phyloP scores from a whole-genome alignment of 2,888 invertebrate genomes.

The Ctenicera cuprea region DNA sequence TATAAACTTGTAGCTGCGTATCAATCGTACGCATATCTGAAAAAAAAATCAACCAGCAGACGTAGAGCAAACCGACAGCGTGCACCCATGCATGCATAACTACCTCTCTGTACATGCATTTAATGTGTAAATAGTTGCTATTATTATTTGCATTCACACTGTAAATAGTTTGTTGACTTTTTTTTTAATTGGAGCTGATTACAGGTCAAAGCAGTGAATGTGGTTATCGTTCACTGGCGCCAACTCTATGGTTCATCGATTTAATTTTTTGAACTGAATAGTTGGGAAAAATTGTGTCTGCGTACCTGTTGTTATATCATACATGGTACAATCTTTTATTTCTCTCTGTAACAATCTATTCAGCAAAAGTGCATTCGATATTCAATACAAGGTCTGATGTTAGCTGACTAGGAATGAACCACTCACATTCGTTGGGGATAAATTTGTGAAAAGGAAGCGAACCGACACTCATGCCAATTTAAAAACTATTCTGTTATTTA shows the following conservation, averaged over 20 bases:
- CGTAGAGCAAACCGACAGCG: constrained; percentile 6
- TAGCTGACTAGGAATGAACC: too few relatives aligned
- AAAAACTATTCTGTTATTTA: too few relatives aligned
- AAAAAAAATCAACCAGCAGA: not conserved
- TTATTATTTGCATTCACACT: constrained; percentile 15
- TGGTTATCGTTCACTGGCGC: constrained; percentile 1
- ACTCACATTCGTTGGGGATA: too few relatives aligned
- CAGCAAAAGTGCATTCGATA: too few relatives aligned
- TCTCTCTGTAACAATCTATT: too few relatives aligned
- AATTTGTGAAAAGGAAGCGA: too few relatives aligned
- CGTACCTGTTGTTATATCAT: not conserved
- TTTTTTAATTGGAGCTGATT: not conserved
- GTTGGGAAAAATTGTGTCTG: too few relatives aligned
- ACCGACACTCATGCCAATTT: too few relatives aligned
- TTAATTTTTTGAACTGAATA: not conserved
- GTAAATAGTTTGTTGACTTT: not conserved
- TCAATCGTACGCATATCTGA: constrained; percentile 23
- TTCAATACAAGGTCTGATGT: too few relatives aligned
- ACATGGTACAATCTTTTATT: too few relatives aligned
- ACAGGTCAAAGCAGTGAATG: not conserved
- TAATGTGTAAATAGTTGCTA: constrained; percentile 17
- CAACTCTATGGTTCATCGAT: too few relatives aligned
- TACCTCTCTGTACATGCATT: constrained; percentile 17
- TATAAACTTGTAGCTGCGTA: constrained; percentile 15
- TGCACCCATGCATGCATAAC: constrained; percentile 25